A percentile compares a stretch with the other conserved stretches of the same genome.
phyloP scores from a whole-genome alignment of 2,888 invertebrate species.

The Helobdella robusta region DNA sequence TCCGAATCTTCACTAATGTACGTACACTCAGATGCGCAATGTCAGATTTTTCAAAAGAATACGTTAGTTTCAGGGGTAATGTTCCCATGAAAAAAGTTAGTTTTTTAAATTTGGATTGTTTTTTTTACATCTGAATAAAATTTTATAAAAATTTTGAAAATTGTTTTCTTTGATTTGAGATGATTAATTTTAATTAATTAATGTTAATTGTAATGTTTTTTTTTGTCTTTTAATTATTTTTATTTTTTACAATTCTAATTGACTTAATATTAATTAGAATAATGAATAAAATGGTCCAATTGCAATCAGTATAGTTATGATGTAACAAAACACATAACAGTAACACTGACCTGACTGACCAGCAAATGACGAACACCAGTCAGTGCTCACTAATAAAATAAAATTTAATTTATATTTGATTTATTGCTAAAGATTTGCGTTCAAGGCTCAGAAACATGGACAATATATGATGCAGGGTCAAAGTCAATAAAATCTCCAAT shows the following conservation, averaged over 20 bases:
- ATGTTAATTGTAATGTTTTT: too few species aligned
- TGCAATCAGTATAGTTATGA: too few species aligned
- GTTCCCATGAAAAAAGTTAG: constrained; percentile 27
- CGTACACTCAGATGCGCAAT: background rate
- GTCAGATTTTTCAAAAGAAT: constrained; percentile 37
- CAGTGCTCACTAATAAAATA: background rate
- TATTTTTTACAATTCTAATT: too few species aligned
- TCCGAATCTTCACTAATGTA: background rate
- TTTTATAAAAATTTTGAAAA: too few species aligned
- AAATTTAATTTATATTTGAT: background rate
- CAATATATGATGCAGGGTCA: constrained; percentile 77
- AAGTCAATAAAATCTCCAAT: constrained; percentile 68
- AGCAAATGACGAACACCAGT: background rate
- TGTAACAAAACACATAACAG: too few species aligned
- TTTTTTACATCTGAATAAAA: too few species aligned
- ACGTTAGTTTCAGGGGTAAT: constrained; percentile 43
- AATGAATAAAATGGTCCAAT: too few species aligned
- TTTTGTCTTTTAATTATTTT: too few species aligned
- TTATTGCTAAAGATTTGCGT: constrained; percentile 52
- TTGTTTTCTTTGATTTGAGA: too few species aligned
- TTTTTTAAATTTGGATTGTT: too few species aligned
- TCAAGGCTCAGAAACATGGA: constrained; percentile 73
- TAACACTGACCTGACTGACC: background rate
- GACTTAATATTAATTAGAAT: too few species aligned
- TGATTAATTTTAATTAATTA: too few species aligned